Conservation (phyloP, 1,140 invertebrate species). For the Diorhabda sublineata region DNA sequence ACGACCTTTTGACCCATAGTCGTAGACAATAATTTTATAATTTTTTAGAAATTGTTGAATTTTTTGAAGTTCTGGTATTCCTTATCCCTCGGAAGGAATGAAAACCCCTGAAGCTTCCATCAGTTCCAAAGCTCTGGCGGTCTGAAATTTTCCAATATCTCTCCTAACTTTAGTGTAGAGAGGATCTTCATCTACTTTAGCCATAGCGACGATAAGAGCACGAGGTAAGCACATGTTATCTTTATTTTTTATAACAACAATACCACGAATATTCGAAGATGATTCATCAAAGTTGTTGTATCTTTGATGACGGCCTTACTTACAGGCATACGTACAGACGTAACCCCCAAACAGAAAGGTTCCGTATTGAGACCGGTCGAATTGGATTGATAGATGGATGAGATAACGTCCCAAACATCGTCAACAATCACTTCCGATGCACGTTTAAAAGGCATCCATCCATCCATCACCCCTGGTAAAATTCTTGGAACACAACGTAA, state of each 20-base stretch:
- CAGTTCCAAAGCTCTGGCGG: not conserved
- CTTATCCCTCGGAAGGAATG: no score
- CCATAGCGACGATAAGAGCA: slow-evolving; percentile 10
- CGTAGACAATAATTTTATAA: no score
- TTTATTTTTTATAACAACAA: not conserved
- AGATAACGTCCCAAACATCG: slow-evolving; percentile 10
- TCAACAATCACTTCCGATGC: slow-evolving; percentile 3
- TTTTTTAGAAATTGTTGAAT: not conserved
- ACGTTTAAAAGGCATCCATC: slow-evolving; percentile 5
- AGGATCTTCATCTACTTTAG: slow-evolving; percentile 7
- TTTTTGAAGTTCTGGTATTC: no score
- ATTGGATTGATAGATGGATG: slow-evolving; percentile 9
- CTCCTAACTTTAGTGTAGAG: not conserved
- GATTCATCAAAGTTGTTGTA: not conserved
- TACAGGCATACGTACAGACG: no score
- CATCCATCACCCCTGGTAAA: slow-evolving; percentile 5
- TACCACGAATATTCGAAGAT: not conserved
- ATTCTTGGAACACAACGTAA: slow-evolving; percentile 10
- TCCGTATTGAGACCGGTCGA: not conserved
- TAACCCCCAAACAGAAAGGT: not conserved
- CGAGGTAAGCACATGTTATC: not conserved
- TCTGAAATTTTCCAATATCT: slow-evolving; percentile 10
- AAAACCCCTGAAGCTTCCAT: not conserved
- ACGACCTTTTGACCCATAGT: slow-evolving; percentile 10
- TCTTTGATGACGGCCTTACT: no score